Evolutionary conservation across 1,140 invertebrate genomes (phyloP).

Genomic region (Pectinophora gossypiella): DNA sequence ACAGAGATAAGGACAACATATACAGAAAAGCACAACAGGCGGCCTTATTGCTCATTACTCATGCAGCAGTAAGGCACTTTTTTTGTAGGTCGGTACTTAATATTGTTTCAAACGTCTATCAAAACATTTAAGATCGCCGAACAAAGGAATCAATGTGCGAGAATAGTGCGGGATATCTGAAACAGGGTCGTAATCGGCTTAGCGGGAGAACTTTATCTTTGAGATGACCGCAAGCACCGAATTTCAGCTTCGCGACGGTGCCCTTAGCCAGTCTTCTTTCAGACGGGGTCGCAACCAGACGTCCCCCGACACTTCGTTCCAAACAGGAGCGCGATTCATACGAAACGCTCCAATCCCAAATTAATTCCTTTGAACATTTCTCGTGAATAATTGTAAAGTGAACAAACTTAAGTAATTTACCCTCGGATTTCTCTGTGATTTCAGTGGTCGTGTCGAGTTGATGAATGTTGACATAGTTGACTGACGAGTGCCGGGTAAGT

Average conservation of each 20-base stretch:
- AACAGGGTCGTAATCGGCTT: conserved; percentile 42
- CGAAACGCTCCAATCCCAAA: not conserved
- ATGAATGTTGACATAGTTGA: conserved; percentile 41
- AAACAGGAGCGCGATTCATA: not conserved
- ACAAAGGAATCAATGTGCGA: not conserved
- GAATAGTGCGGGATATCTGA: conserved; percentile 22
- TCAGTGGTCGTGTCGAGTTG: conserved; percentile 22
- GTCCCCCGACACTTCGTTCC: not conserved
- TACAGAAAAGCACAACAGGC: too few species aligned
- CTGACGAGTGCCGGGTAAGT: conserved; percentile 42
- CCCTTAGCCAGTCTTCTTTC: not conserved
- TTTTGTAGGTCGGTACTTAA: too few species aligned
- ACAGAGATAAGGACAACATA: too few species aligned
- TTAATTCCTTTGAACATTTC: not conserved
- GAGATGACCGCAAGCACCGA: conserved; percentile 26
- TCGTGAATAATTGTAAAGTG: not conserved
- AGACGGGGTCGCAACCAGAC: not conserved
- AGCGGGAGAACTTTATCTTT: conserved; percentile 39
- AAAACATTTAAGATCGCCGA: not conserved
- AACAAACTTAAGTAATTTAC: not conserved
- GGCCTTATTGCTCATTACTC: too few species aligned
- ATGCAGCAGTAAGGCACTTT: too few species aligned
- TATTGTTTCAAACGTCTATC: too few species aligned
- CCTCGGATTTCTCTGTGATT: conserved; percentile 23
- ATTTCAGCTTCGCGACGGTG: conserved; percentile 20